These are phyloP conservation scores for Nannoperca obscura DNA, from an alignment of 2,797 vertebrate species.

Conservation along the genomic window DNA sequence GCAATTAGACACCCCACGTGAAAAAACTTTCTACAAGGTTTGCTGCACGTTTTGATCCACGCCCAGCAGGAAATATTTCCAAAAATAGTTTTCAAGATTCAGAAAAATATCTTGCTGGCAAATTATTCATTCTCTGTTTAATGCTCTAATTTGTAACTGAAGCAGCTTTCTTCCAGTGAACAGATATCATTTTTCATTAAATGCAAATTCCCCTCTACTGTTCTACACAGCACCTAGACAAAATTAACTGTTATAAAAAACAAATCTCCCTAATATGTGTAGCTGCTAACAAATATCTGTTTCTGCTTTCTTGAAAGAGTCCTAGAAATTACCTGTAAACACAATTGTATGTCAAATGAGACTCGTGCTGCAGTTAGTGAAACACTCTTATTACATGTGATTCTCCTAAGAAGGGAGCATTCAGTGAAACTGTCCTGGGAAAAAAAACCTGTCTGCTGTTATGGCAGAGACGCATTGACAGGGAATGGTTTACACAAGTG, in stretches of 20 bases:
- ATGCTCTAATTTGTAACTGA: neutral
- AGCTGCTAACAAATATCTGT: neutral
- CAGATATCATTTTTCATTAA: neutral
- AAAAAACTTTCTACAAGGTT: too few species aligned
- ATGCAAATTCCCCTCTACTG: neutral
- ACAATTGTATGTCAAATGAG: constrained; percentile 10
- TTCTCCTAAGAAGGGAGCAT: neutral
- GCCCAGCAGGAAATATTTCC: neutral
- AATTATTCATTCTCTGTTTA: neutral
- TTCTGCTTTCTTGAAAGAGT: neutral
- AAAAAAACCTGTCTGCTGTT: constrained; percentile 31
- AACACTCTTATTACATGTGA: constrained; percentile 5
- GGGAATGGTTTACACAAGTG: constrained; percentile 32
- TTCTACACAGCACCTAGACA: neutral
- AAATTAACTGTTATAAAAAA: neutral
- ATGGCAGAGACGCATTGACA: constrained; percentile 23
- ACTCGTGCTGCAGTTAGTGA: constrained; percentile 2
- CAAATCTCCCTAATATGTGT: neutral
- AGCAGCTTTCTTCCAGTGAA: neutral
- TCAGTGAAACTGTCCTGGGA: constrained; percentile 23
- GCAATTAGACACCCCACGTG: neutral
- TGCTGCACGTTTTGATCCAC: neutral
- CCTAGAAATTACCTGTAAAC: neutral
- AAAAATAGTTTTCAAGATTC: neutral
- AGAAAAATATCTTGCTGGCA: neutral